Evolutionary conservation across 2,797 vertebrate genomes (phyloP), one percentile per base, ranked within the genome.

Genomic region (Phalloptychus januarius): DNA sequence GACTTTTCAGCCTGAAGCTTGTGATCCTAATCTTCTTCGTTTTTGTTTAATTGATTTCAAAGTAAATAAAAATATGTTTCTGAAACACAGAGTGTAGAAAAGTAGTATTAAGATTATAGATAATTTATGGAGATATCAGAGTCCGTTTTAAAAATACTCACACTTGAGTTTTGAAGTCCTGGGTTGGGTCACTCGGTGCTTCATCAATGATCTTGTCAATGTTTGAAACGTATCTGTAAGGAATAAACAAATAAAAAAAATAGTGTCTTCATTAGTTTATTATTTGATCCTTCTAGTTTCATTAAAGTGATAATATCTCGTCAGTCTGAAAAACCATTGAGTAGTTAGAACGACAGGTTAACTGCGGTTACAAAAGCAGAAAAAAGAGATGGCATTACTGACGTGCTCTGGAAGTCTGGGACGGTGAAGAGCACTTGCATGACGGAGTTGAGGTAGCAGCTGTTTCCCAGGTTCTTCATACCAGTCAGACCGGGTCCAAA

Each of bases 361-460:
- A 36, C 48, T 15, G 4, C 3, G 28, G 45, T 2, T 18, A 36
- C 48, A 38, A 8, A 16, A 18, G n/a, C 73, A 11, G 61, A 38
- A 44, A 65, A 67, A 15, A 31, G 42, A 54, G 46, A 23, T 25
- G 16, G 36, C 40, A 56, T 63, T 78, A 94, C 91, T 94, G 5
- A 99, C 98, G 98, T 99, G 95, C 94, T 97, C 95, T 98, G 96
- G 95, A 99, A 99, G 94, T 99, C 98, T 16, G 98, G 97, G 88
- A 99, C 96, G 89, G 97, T 99, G 96, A 99, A 99, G 93, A 99
- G 96, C 95, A 99, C 98, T 96, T 99, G 98, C 97, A 99, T 97
- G 94, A 99, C 98, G 3, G 98, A 99, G 94, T 99, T 99, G 96
- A 99, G 98, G 96, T 99, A 99, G 97, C 98, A 99, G 94, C 98